Percentiles rank a stretch among this genome's conserved stretches.
Conservation (phyloP, 92 coral and sea anemone species). For the Epizoanthus scotinus region DNA sequence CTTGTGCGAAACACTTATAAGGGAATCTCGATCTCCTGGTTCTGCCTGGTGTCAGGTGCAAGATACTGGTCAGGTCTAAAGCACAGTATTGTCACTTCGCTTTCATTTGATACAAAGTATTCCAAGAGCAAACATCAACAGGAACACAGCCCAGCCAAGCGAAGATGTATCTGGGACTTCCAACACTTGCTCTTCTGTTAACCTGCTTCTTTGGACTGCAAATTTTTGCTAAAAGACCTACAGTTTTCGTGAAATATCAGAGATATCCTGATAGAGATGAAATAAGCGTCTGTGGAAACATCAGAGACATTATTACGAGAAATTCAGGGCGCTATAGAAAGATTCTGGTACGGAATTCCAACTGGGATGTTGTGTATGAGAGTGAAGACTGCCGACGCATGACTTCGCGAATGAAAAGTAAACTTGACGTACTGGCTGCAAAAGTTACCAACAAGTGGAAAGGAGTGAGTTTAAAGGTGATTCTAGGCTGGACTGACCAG, state of each 20-base stretch:
- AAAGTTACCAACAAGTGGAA: slow-evolving; percentile 69
- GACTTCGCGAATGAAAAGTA: slow-evolving; percentile 91
- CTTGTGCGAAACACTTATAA: too few species aligned
- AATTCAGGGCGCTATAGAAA: slow-evolving; percentile 86
- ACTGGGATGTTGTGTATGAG: slow-evolving; percentile 57
- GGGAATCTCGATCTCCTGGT: too few species aligned
- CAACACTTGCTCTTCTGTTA: background rate
- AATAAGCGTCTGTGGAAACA: slow-evolving; percentile 76
- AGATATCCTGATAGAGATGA: slow-evolving; percentile 67
- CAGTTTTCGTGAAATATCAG: slow-evolving; percentile 33
- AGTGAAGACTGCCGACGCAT: slow-evolving; percentile 86
- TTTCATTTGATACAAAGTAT: too few species aligned
- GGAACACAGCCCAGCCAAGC: too few species aligned
- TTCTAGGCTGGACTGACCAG: slow-evolving; percentile 91
- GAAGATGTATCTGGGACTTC: background rate
- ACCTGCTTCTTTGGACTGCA: background rate
- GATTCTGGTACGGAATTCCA: slow-evolving; percentile 83
- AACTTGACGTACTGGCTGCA: slow-evolving; percentile 84
- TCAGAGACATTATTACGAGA: slow-evolving; percentile 65
- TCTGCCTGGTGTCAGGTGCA: too few species aligned
- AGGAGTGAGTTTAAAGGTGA: slow-evolving; percentile 56
- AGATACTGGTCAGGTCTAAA: too few species aligned
- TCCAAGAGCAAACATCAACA: too few species aligned
- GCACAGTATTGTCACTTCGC: too few species aligned
- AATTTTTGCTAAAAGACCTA: slow-evolving; percentile 37